phyloP scores from a whole-genome alignment of 37 sponge, comb jelly and placozoan genomes.

The Haliclona indistincta region DNA sequence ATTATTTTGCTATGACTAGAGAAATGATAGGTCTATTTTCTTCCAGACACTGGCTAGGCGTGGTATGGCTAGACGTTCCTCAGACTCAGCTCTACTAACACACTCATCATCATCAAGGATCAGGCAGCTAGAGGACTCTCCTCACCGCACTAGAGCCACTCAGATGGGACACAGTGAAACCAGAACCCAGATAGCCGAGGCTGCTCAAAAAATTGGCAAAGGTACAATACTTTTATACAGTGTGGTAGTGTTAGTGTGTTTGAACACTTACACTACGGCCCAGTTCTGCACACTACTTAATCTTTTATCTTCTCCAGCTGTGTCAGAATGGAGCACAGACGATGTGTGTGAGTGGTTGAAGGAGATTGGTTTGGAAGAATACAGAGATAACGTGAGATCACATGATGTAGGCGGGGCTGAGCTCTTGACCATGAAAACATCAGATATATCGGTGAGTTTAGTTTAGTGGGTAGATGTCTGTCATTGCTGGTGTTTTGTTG shows the following conservation, averaged over 20 bases:
- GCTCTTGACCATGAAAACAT: conserved; percentile 26
- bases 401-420: conserved; percentile 43
- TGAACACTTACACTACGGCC: not conserved
- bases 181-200: not conserved
- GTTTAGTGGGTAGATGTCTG: not conserved
- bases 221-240: conserved; percentile 8
- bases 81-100: no score
- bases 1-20: no score
- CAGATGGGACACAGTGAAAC: conserved; percentile 16
- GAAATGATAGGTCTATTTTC: no score
- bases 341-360: conserved; percentile 72
- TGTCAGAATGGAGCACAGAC: conserved; percentile 43
- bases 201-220: conserved; percentile 39
- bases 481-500: not conserved
- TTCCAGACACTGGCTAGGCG: no score
- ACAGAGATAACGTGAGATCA: conserved; percentile 29
- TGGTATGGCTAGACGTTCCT: no score
- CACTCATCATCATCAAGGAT: no score
- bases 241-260: not conserved
- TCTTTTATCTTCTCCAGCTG: conserved; percentile 35
- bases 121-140: not conserved
- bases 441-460: conserved; percentile 30
- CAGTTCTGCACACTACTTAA: not conserved
- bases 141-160: conserved; percentile 26
- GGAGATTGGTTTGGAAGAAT: conserved; percentile 51